Percentiles rank a stretch among this genome's conserved stretches.
Evolutionary conservation across 2,113 vertebrate species (phyloP).

Genomic region (Arenaria interpres): DNA sequence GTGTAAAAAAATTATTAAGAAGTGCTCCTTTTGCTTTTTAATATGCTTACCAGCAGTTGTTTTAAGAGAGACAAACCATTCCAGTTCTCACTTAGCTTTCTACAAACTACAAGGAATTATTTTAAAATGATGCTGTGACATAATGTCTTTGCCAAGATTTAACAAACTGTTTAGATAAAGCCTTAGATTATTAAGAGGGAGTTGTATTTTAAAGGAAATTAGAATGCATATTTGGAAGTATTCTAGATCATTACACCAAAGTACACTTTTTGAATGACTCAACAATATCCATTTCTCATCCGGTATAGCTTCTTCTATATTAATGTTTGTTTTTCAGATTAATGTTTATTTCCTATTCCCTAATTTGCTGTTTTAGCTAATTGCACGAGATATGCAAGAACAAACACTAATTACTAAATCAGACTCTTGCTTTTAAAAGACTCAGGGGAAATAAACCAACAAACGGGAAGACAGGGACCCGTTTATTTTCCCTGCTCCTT

Average conservation of each 20-base stretch:
- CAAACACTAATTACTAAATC: conserved; percentile 48
- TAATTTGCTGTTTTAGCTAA: conserved; percentile 46
- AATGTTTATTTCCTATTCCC: conserved; percentile 30
- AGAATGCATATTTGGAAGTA: not conserved
- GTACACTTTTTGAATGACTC: not conserved
- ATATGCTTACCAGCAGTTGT: not conserved
- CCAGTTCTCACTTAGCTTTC: not conserved
- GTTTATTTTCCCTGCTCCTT: not conserved
- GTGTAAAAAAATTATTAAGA: not conserved
- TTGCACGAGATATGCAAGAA: conserved; percentile 36
- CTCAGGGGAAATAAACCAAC: conserved; percentile 50
- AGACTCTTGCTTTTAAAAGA: not conserved
- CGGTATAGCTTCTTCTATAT: not conserved
- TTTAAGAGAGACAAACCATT: not conserved
- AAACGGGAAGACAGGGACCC: not conserved
- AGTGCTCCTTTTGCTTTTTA: not conserved
- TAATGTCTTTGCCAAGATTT: not conserved
- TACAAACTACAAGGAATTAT: not conserved
- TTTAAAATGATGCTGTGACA: not conserved
- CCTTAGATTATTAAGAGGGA: not conserved
- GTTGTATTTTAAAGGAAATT: conserved; percentile 26
- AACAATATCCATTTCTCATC: conserved; percentile 3
- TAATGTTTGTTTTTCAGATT: not conserved
- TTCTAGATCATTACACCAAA: not conserved
- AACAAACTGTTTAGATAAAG: conserved; percentile 59